Evolutionary conservation across 2,888 invertebrate species (phyloP), one percentile per base, ranked within the genome.

Genomic region (Tetragonisca angustula): DNA sequence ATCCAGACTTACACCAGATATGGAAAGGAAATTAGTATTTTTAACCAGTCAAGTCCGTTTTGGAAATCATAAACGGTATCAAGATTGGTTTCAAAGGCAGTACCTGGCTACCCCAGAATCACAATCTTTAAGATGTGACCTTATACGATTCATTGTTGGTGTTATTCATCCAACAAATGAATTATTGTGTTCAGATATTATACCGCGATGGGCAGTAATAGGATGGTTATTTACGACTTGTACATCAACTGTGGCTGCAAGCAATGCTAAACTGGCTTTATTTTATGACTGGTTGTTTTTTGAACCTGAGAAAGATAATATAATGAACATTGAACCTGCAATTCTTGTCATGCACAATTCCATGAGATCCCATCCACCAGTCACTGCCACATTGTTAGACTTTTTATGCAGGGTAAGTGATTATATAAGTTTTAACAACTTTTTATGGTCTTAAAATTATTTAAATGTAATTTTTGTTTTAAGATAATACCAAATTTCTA

Each of bases 221-320:
- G 98, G 98, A 78, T 98, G 98, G 98, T 96, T 98, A 15, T 95
- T 98, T 79, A 98, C 98, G 65, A 98, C 98, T 21, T 98, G 98
- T 94, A 98, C 98, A 61, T 98, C 98, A 67, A 97, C 97, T 93
- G 98, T 98, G 56, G 98, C 98, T 68, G 97, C 98, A 79, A 97
- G 98, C 73, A 98, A 98, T 95, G 98, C 98, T 68, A 99, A 98
- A 95, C 95, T 98, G 79, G 98, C 98, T 24, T 95, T 99, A 70
- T 98, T 99, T 94, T 98, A 98, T 94, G 99, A 99, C 94, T 99
- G 98, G 98, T 95, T 98, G 65, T 97, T 98, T 92, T 99, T 97
- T 95, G 98, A 98, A 91, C 96, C 97, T 32, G 97, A 97, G 89
- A 97, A 97, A 93, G 98, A 98, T 94, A 98, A 98, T 94, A 98